Evolutionary conservation across 2,797 vertebrate species (phyloP).

Genomic region (Coregonus sp.): DNA sequence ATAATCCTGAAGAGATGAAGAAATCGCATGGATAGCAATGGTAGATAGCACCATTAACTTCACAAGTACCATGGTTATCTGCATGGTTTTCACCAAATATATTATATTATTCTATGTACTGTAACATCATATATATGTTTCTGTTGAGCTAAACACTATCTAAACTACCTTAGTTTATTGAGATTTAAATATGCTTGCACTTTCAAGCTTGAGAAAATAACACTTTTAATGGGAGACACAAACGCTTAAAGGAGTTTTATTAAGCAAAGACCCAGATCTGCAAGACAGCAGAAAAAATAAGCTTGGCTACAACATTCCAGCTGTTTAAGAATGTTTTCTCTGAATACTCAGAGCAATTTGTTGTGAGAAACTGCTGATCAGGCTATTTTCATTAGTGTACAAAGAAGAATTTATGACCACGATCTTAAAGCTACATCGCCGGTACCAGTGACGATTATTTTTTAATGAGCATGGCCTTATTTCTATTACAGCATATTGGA

Average conservation of each 20-base stretch:
- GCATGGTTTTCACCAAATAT: not conserved
- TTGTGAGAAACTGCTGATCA: slow-evolving; percentile 52
- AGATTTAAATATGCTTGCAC: slow-evolving; percentile 7
- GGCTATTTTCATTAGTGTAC: slow-evolving; percentile 44
- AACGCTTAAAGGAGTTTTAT: not conserved
- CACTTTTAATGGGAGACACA: slow-evolving; percentile 26
- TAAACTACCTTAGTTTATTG: not conserved
- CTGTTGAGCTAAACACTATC: not conserved
- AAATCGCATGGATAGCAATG: not conserved
- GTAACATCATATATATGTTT: not conserved
- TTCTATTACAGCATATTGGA: too few species aligned
- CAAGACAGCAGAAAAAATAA: slow-evolving; percentile 35
- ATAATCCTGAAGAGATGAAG: not conserved
- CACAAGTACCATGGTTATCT: not conserved
- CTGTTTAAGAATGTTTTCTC: slow-evolving; percentile 19
- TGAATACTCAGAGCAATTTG: slow-evolving; percentile 45
- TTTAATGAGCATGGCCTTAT: too few species aligned
- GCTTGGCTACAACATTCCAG: not conserved
- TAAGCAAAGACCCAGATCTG: slow-evolving; percentile 16
- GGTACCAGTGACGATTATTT: not conserved
- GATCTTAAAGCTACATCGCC: slow-evolving; percentile 43
- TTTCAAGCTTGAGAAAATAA: slow-evolving; percentile 11
- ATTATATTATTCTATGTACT: not conserved
- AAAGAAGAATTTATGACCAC: slow-evolving; percentile 47
- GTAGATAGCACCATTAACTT: not conserved